phyloP scores from a whole-genome alignment of 1,140 invertebrate genomes.

The Pectinophora gossypiella region DNA sequence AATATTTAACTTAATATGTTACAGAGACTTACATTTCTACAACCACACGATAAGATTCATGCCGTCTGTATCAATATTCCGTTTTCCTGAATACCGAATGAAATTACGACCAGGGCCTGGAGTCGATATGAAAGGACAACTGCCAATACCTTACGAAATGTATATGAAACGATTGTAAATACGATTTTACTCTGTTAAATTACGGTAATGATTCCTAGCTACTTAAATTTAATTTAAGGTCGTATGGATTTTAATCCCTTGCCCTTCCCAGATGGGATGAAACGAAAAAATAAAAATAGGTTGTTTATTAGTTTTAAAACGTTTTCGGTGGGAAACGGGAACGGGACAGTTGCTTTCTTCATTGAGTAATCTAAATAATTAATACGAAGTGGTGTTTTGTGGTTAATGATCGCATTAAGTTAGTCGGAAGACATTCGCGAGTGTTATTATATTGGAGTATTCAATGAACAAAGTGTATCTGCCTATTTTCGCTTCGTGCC shows the following conservation, averaged over 20 bases:
- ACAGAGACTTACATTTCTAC: conserved; percentile 47
- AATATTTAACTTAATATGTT: conserved; percentile 3
- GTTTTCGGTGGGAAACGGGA: too few relatives aligned
- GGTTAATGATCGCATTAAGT: too few relatives aligned
- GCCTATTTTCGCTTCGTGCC: too few relatives aligned
- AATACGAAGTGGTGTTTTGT: too few relatives aligned
- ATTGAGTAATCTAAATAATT: too few relatives aligned
- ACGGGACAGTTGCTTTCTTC: too few relatives aligned
- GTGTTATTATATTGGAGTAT: too few relatives aligned
- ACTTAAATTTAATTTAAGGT: neutral
- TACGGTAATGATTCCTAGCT: too few relatives aligned
- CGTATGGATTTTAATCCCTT: neutral
- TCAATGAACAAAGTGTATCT: too few relatives aligned
- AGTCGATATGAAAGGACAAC: conserved; percentile 37
- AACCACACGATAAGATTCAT: conserved; percentile 30
- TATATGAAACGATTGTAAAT: conserved; percentile 39
- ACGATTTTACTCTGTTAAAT: too few relatives aligned
- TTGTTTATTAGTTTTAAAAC: neutral
- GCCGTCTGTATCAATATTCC: conserved; percentile 33
- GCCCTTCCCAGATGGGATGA: neutral
- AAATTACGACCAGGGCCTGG: conserved; percentile 43
- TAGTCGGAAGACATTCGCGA: too few relatives aligned
- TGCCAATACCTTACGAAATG: conserved; percentile 50
- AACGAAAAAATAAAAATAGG: neutral
- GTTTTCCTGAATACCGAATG: conserved; percentile 24